Percentiles rank a stretch among this genome's conserved stretches.
phyloP scores from a whole-genome alignment of 2,888 invertebrate genomes.

The Saturnia pavonia region DNA sequence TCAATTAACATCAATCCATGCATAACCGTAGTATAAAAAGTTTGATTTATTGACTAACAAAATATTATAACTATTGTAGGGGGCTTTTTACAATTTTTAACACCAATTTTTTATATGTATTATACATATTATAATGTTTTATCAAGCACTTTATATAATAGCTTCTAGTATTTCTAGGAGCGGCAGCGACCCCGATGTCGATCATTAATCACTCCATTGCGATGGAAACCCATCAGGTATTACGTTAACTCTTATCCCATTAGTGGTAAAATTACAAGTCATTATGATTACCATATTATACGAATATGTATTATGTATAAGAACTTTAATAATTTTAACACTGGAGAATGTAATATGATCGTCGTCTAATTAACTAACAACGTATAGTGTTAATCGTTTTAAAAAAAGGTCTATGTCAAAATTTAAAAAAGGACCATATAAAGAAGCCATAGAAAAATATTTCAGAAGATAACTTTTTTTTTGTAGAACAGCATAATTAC shows the following conservation, averaged over 20 bases:
- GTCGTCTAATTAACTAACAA: too few relatives aligned
- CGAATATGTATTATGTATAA: background rate
- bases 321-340: background rate
- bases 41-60: slow-evolving; percentile 5
- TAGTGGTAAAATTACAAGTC: background rate
- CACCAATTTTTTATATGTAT: background rate
- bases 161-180: slow-evolving; percentile 40
- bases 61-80: background rate
- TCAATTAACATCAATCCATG: background rate
- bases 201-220: slow-evolving; percentile 50
- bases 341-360: too few relatives aligned
- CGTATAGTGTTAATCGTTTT: too few relatives aligned
- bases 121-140: slow-evolving; percentile 7
- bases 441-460: too few relatives aligned
- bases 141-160: slow-evolving; percentile 20
- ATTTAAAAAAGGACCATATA: too few relatives aligned
- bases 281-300: background rate
- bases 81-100: background rate
- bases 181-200: slow-evolving; percentile 34
- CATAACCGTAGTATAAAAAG: background rate
- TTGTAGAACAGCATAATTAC: too few relatives aligned
- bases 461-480: too few relatives aligned
- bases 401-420: too few relatives aligned
- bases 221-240: slow-evolving; percentile 22
- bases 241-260: background rate